Evolutionary conservation across 2,797 vertebrate genomes (phyloP).

Genomic region (Danio albolineatus): DNA sequence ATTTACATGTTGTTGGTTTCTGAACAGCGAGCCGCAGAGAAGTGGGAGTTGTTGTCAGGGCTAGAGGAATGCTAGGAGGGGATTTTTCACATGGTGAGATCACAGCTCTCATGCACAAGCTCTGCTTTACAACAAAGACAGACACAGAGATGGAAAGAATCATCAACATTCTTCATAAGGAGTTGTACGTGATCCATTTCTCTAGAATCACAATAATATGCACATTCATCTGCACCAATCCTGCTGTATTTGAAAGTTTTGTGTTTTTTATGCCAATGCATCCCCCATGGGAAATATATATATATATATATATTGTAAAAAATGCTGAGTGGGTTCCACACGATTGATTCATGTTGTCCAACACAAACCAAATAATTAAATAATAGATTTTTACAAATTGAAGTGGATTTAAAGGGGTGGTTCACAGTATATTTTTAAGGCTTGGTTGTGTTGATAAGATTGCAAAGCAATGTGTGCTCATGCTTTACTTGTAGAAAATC

Average conservation of each 20-base stretch:
- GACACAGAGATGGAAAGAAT: conserved; percentile 23
- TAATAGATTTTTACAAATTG: too few relatives aligned
- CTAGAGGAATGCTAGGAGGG: conserved; percentile 74
- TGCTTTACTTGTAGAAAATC: too few relatives aligned
- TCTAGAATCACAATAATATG: conserved; percentile 6
- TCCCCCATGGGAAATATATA: too few relatives aligned
- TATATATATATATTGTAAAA: too few relatives aligned
- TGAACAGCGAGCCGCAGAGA: conserved; percentile 66
- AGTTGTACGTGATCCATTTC: not conserved
- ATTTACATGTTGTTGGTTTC: conserved; percentile 31
- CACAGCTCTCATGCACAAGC: conserved; percentile 44
- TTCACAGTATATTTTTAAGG: too few relatives aligned
- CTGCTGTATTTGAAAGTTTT: not conserved
- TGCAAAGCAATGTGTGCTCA: too few relatives aligned
- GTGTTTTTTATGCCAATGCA: not conserved
- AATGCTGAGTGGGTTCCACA: too few relatives aligned
- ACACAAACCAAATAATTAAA: too few relatives aligned
- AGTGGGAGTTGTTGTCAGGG: conserved; percentile 74
- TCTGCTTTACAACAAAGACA: conserved; percentile 48
- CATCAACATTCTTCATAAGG: conserved; percentile 1
- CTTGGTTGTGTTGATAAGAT: too few relatives aligned
- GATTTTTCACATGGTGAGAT: conserved; percentile 62
- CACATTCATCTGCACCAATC: not conserved
- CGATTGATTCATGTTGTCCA: too few relatives aligned
- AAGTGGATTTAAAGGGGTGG: too few relatives aligned